Percentiles rank a stretch among this genome's conserved stretches.
These are phyloP conservation scores for Globia sparganii DNA, from an alignment of 2,888 invertebrate genomes.

Conservation along the genomic window DNA sequence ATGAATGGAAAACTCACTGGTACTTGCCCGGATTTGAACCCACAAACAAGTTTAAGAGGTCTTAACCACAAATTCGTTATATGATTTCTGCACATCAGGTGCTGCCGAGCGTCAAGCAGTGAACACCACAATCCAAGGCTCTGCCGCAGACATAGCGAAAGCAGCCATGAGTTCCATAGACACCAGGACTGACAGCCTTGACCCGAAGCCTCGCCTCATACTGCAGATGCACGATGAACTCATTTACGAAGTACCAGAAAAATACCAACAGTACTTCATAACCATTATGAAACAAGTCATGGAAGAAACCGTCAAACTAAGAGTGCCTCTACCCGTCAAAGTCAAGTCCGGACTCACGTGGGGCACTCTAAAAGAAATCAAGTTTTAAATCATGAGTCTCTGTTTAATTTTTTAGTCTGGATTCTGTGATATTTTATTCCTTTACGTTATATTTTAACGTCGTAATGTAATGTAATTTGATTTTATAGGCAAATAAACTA, in stretches of 20 bases:
- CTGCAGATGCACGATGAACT: slow-evolving; percentile 99
- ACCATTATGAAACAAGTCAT: slow-evolving; percentile 93
- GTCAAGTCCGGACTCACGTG: slow-evolving; percentile 95
- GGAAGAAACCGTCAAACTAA: slow-evolving; percentile 94
- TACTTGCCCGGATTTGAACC: too few relatives aligned
- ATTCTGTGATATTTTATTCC: slow-evolving; percentile 73
- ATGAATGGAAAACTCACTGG: too few relatives aligned
- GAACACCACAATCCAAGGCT: slow-evolving; percentile 98
- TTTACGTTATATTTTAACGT: slow-evolving; percentile 57
- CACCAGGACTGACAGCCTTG: slow-evolving; percentile 78
- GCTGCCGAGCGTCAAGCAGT: slow-evolving; percentile 99
- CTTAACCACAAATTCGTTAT: background rate
- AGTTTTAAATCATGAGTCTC: slow-evolving; percentile 57
- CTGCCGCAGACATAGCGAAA: slow-evolving; percentile 98
- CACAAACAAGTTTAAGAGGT: too few relatives aligned
- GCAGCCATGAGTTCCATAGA: slow-evolving; percentile 96
- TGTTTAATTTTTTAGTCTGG: slow-evolving; percentile 51
- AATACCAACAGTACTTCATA: slow-evolving; percentile 90
- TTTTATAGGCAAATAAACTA: slow-evolving; percentile 58
- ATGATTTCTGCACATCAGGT: slow-evolving; percentile 82
- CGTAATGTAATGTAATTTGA: slow-evolving; percentile 50
- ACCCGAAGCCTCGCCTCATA: slow-evolving; percentile 92
- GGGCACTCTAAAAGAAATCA: slow-evolving; percentile 90
- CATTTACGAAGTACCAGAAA: slow-evolving; percentile 95
- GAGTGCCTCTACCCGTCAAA: slow-evolving; percentile 96